phyloP scores from a whole-genome alignment of 2,888 invertebrate genomes.

The Megamerina dolium region DNA sequence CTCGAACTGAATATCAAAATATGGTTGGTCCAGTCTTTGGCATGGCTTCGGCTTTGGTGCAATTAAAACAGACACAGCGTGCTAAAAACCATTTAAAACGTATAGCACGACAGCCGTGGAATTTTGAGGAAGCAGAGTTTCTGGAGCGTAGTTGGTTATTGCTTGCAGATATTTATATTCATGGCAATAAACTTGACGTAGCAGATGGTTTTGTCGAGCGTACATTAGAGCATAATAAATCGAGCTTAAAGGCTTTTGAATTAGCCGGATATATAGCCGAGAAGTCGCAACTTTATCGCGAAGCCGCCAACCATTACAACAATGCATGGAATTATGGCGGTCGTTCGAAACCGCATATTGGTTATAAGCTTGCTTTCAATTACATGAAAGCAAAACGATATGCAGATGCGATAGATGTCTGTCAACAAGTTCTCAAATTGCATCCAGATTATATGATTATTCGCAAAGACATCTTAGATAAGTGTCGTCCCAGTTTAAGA shows the following conservation, averaged over 20 bases:
- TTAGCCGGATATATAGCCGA: conserved; percentile 76
- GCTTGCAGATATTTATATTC: conserved; percentile 83
- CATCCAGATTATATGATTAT: conserved; percentile 89
- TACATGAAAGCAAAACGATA: conserved; percentile 82
- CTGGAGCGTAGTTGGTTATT: conserved; percentile 92
- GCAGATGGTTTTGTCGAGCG: conserved; percentile 76
- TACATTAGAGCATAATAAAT: conserved; percentile 75
- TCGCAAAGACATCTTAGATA: conserved; percentile 88
- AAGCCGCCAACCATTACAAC: conserved; percentile 76
- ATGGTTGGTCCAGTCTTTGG: conserved; percentile 83
- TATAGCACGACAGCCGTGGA: conserved; percentile 80
- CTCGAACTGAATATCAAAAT: conserved; percentile 67
- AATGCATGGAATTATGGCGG: conserved; percentile 79
- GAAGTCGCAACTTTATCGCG: conserved; percentile 84
- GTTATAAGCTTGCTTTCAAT: conserved; percentile 88
- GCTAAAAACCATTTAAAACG: conserved; percentile 91
- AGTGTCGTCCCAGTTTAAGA: conserved; percentile 71
- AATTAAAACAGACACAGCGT: conserved; percentile 83
- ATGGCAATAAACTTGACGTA: conserved; percentile 76
- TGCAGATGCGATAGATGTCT: conserved; percentile 88
- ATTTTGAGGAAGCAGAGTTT: conserved; percentile 92
- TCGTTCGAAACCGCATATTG: conserved; percentile 74
- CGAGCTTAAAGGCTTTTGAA: conserved; percentile 87
- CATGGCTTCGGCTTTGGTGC: conserved; percentile 68
- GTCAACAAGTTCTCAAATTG: conserved; percentile 71